Evolutionary conservation across 2,888 invertebrate species (phyloP), one percentile per base, ranked within the genome.

Genomic region (Pseudococcus longispinus): DNA sequence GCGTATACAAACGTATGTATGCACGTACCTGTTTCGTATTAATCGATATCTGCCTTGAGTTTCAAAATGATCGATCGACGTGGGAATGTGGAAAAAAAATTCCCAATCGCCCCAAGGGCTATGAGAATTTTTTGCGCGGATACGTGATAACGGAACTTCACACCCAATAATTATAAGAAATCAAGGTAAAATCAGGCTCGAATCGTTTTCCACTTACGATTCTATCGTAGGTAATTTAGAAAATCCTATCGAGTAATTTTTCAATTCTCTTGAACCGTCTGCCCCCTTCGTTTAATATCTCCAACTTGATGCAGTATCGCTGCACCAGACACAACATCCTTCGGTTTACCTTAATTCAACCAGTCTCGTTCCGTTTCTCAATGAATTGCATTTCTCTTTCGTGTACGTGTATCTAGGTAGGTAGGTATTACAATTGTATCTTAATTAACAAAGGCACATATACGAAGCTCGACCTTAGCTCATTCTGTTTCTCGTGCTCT

Each of bases 351-450:
- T 80, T 80, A 80, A 80, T 80, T 42, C 18, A 60, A 42, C 77
- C 32, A 42, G 77, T 20, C 77, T 26, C 29, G 37, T 80, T 37
- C 42, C 42, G 42, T 80, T 80, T 18, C 37, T 42, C 18, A 42
- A 80, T 80, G 37, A 80, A 80, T 80, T 80, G 77, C 77, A 80
- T 80, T 80, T 80, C 77, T 80, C 42, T 42, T 80, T 42, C 70
- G 70, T 29, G 6, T 70, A 70, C 65, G 26, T 65, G n/a, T 37
- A 37, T 37, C 37, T 37, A 37, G 37, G 37, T 37, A 37, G 37
- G 2, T 32, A 32, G 29, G 70, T 29, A 4, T 70, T 29, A 70
- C 70, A 70, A 70, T 70, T 29, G 70, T 70, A 70, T 29, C 70
- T 70, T 70, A 70, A 70, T 70, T 70, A 70, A 70, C 70, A 70